Evolutionary conservation across 2,888 invertebrate genomes (phyloP), one percentile per base, ranked within the genome.

Genomic region (Hydroisotoma schaefferi): DNA sequence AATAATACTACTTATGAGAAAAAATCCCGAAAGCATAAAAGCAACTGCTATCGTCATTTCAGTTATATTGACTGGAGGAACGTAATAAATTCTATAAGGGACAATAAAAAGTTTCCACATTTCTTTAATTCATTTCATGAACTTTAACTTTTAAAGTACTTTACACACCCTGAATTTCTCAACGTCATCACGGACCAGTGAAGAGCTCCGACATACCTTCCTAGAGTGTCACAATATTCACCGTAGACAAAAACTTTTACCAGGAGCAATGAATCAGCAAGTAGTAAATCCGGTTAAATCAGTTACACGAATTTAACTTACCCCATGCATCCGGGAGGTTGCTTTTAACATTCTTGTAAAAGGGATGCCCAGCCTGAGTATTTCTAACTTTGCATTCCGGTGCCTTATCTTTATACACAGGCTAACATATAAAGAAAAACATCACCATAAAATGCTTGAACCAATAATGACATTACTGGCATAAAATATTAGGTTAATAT

Each of bases 101-200:
- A 22, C 15, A 33, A 18, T 12, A 8, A 22, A 22, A 20, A 20
- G 23, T 40, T 40, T 33, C 33, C 33, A 33, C 15, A 33, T 33
- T 33, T 6, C 15, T 33, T 10, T 10, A 33, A 33, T 10, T n/a
- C n/a, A n/a, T n/a, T n/a, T n/a, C n/a, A n/a, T n/a, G n/a, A n/a
- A n/a, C n/a, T n/a, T 33, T 33, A 33, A 10, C 15, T 33, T 33
- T 20, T 43, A 12, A 12, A 20, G 20, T 12, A 12, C 6, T 43
- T 43, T n/a, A 43, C 3, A 4, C 49, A 62, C 62, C 63, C 63
- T 10, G 59, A 56, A 44, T 63, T 63, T 28, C 60, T 20, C 1
- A 63, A 12, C 4, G 60, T 57, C 49, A 57, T 59, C 2, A 60
- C 63, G 37, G 53, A 54, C 63, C 63, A 63, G 37, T 63, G 63